Conservation (phyloP, 2,113 vertebrate species). For the Prunella himalayana region DNA sequence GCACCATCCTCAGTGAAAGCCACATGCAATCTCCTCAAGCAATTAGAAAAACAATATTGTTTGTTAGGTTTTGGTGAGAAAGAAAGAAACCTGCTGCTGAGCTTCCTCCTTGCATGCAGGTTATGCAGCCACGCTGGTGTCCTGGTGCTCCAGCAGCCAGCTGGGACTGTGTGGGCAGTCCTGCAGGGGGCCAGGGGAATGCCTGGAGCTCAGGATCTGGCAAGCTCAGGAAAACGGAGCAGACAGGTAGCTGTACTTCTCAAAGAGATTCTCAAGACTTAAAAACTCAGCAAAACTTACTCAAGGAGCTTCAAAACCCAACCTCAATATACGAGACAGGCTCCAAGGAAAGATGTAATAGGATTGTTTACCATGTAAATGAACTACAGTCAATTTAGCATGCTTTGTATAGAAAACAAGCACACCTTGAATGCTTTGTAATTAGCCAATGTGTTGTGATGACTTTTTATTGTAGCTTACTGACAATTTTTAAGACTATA, state of each 20-base stretch:
- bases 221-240: not conserved
- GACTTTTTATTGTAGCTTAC: not conserved
- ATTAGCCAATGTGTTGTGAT: not conserved
- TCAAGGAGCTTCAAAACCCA: not conserved
- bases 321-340: not conserved
- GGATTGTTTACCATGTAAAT: not conserved
- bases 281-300: not conserved
- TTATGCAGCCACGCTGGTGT: accelerated
- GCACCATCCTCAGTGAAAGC: not conserved
- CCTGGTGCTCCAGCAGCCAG: not conserved
- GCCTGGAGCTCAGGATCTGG: not conserved
- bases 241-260: not conserved
- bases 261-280: not conserved
- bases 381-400: not conserved
- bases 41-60: not conserved
- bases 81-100: not conserved
- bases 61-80: not conserved
- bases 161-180: not conserved
- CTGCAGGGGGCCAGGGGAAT: accelerated
- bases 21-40: not conserved
- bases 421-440: not conserved
- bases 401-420: not conserved
- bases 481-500: not conserved
- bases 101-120: accelerated
- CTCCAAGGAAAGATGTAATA: not conserved